Evolutionary conservation across 2,113 vertebrate species (phyloP), one percentile per base, ranked within the genome.

Genomic region (Paratilapia polleni): DNA sequence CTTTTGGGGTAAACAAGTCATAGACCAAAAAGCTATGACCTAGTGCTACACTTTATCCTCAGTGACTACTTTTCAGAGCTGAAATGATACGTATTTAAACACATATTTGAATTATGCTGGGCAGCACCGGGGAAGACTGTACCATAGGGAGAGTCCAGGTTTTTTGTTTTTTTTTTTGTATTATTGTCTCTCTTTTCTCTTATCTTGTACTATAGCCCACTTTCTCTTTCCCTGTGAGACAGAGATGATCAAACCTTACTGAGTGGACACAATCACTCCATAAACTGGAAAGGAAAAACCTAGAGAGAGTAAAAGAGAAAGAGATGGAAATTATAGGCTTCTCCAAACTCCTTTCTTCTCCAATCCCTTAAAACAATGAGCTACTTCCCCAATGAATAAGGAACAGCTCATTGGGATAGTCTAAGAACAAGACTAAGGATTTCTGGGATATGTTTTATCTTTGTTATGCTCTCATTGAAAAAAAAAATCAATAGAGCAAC

Each of bases 231-330:
- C 91, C 87, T 91, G 64, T 79, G 94, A 92, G 94, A 91, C 80
- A 78, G 43, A 61, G 26, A 79, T 79, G 88, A 95, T 94, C 94
- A 95, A 94, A 93, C 89, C 76, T 70, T 74, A 52, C 77, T 88
- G 94, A 95, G 87, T 94, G 94, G 95, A 93, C 91, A 91, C 76
- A 87, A 86, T 94, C 88, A 87, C 88, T 85, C 57, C 86, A 70
- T 83, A 89, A 89, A 88, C 83, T 89, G 83, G 75, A 86, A 83
- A 68, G 49, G 83, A 83, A 86, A 91, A 92, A 76, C 80, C 89
- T 84, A 85, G 86, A 91, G 89, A 87, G 89, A 88, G 78, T 47
- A 86, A 82, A 77, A 87, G 80, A 92, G 78, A 88, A 78, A 83
- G 63, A 85, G 84, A 90, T 90, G 81, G 89, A 91, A 88, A 93